Evolutionary conservation across 2,113 vertebrate species (phyloP).

Genomic region (Osmerus mordax): DNA sequence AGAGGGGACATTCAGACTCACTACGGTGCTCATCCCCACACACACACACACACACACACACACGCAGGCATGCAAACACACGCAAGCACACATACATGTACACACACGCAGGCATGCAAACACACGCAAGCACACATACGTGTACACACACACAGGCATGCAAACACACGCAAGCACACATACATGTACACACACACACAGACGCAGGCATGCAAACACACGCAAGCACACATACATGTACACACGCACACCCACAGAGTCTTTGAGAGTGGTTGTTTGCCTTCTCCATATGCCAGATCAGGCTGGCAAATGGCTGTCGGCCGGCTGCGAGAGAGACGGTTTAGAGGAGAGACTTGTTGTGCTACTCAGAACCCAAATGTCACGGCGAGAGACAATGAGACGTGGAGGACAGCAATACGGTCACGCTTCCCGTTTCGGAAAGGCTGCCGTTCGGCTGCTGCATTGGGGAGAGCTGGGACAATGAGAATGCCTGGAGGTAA

Average conservation of each 20-base stretch:
- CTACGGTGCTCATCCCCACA: slow-evolving; percentile 29
- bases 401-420: no score
- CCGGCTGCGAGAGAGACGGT: not conserved
- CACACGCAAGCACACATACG: no score
- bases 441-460: no score
- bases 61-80: slow-evolving; percentile 5
- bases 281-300: slow-evolving; percentile 44
- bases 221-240: not conserved
- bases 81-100: not conserved
- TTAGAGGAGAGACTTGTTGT: no score
- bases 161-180: not conserved
- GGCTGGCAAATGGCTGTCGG: slow-evolving; percentile 19
- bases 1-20: slow-evolving; percentile 46
- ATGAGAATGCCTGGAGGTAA: no score
- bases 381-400: no score
- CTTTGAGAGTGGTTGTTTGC: slow-evolving; percentile 17
- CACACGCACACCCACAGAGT: slow-evolving; percentile 2
- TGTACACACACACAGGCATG: not conserved
- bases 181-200: slow-evolving; percentile 3
- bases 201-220: slow-evolving; percentile 3
- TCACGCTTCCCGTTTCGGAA: no score
- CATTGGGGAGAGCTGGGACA: no score
- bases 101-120: not conserved
- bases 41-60: slow-evolving; percentile 12
- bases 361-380: no score